A percentile compares a stretch with the other conserved stretches of the same genome.
Conservation (phyloP, 2,797 vertebrate species). For the Odontamblyopus lacepedii region DNA sequence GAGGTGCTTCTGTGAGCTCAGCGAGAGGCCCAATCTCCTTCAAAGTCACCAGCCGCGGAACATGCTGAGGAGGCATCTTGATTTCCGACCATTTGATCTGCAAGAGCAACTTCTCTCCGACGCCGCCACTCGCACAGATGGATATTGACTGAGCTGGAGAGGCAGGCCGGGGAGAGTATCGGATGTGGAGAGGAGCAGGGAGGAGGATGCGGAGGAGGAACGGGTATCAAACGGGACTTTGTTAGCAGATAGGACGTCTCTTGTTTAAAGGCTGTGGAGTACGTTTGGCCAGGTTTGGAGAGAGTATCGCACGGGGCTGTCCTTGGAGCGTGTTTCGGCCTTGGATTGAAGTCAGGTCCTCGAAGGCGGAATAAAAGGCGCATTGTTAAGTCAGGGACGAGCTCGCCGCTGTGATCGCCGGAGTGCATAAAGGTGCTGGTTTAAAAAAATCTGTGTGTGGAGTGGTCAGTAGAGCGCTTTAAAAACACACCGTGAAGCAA, state of each 20-base stretch:
- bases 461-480: conserved; percentile 45
- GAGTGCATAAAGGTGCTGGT: conserved; percentile 7
- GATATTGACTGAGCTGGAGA: conserved; percentile 71
- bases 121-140: conserved; percentile 49
- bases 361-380: conserved; percentile 23
- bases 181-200: conserved; percentile 47
- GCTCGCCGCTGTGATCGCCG: conserved; percentile 20
- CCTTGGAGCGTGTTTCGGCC: conserved; percentile 26
- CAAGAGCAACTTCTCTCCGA: conserved; percentile 64
- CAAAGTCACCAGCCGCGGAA: conserved; percentile 72
- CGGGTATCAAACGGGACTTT: conserved; percentile 42
- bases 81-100: conserved; percentile 77
- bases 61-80: conserved; percentile 72
- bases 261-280: conserved; percentile 38
- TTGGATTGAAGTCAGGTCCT: conserved; percentile 38
- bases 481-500: conserved; percentile 9
- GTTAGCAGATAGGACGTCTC: conserved; percentile 37
- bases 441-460: conserved; percentile 23
- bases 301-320: conserved; percentile 16
- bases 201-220: conserved; percentile 16
- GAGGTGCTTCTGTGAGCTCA: conserved; percentile 57
- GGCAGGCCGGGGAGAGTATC: conserved; percentile 61
- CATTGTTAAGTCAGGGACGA: conserved; percentile 24
- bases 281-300: conserved; percentile 28
- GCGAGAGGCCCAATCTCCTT: conserved; percentile 74